A percentile compares a stretch with the other conserved stretches of the same genome.
Evolutionary conservation across 1,140 invertebrate genomes (phyloP).

Genomic region (Hormaphis cornu): DNA sequence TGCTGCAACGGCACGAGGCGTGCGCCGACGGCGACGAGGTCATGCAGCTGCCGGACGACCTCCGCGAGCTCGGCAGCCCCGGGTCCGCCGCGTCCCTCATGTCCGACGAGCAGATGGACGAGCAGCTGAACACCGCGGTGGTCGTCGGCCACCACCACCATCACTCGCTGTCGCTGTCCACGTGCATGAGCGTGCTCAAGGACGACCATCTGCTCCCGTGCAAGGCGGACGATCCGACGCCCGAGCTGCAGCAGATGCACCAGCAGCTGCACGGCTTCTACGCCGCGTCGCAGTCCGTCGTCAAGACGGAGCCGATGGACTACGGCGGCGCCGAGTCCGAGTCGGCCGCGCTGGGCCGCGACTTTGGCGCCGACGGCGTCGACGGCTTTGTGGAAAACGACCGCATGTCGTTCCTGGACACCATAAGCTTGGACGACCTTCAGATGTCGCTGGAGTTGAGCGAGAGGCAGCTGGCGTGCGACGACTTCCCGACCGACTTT

Average conservation of each 20-base stretch:
- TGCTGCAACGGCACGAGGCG: not conserved
- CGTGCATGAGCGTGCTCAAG: not conserved
- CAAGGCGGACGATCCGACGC: constrained; percentile 32
- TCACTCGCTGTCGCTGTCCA: not conserved
- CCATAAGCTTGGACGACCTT: constrained; percentile 55
- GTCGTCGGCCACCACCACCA: not conserved
- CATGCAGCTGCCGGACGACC: not conserved
- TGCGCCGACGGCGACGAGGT: constrained; percentile 21
- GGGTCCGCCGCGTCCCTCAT: constrained; percentile 11
- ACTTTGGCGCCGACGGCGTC: constrained; percentile 37
- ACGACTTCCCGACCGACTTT: constrained; percentile 56
- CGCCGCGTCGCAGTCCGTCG: not conserved
- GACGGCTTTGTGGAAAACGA: too few relatives aligned
- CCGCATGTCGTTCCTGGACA: too few relatives aligned
- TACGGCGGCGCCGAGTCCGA: constrained; percentile 40
- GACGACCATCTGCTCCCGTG: constrained; percentile 33
- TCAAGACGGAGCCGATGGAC: constrained; percentile 43
- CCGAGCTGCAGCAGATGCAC: not conserved
- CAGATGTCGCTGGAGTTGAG: constrained; percentile 54
- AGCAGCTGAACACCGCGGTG: constrained; percentile 8
- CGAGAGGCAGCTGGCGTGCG: constrained; percentile 59
- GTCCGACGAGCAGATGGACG: constrained; percentile 8
- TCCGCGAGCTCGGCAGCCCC: not conserved
- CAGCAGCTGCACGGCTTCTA: not conserved
- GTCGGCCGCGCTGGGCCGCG: constrained; percentile 34